Conservation (phyloP, 1,140 invertebrate genomes). For the Bombus polaris region DNA sequence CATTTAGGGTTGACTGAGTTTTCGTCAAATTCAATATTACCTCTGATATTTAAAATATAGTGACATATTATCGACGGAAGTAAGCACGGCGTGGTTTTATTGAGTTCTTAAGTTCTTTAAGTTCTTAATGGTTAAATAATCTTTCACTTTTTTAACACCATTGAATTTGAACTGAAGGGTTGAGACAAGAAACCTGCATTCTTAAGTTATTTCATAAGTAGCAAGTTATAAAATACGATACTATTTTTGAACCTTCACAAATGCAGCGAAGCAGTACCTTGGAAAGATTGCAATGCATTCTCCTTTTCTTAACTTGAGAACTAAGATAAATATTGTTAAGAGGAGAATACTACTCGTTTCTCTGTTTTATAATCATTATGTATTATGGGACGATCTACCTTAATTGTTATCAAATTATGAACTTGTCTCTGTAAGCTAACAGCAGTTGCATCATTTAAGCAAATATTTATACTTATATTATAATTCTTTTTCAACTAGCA, state of each 20-base stretch:
- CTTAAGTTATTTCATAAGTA: conserved; percentile 6
- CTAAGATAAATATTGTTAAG: conserved; percentile 13
- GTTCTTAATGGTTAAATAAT: not conserved
- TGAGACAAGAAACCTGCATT: conserved; percentile 6
- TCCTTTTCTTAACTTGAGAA: conserved; percentile 6
- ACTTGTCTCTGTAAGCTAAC: not conserved
- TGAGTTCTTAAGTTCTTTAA: not conserved
- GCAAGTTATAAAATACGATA: conserved; percentile 30
- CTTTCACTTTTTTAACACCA: not conserved
- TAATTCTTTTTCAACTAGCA: not conserved
- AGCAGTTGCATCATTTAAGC: not conserved
- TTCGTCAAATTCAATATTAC: not conserved
- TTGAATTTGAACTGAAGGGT: not conserved
- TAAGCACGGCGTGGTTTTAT: no score
- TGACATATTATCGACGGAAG: not conserved
- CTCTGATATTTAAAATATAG: not conserved
- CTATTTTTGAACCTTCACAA: conserved; percentile 39
- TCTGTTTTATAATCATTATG: not conserved
- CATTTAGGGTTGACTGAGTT: not conserved
- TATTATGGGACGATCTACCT: not conserved
- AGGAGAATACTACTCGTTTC: not conserved
- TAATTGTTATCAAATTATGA: no score
- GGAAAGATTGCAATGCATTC: conserved; percentile 34
- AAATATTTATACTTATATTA: not conserved
- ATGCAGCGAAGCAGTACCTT: conserved; percentile 29